A percentile compares a stretch with the other conserved stretches of the same genome.
phyloP scores from a whole-genome alignment of 2,888 invertebrate species.

The Mellilla xanthometata region DNA sequence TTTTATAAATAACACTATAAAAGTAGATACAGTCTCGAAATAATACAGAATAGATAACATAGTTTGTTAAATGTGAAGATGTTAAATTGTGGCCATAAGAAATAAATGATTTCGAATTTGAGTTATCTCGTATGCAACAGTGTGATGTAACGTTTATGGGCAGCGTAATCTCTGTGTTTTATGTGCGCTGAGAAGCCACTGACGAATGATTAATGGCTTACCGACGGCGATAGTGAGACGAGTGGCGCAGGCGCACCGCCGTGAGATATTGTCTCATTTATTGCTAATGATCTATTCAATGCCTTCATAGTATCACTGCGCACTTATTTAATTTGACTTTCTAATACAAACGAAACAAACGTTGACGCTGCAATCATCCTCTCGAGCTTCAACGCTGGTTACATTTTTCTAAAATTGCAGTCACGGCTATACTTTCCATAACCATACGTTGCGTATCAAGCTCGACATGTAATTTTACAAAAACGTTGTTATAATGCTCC shows the following conservation, averaged over 20 bases:
- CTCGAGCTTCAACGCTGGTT: constrained; percentile 28
- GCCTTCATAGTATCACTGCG: constrained; percentile 35
- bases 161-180: constrained; percentile 67
- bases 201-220: constrained; percentile 67
- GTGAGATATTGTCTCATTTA: constrained; percentile 75
- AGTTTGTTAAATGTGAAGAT: constrained; percentile 18
- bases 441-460: constrained; percentile 59
- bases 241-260: constrained; percentile 43
- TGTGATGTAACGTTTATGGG: constrained; percentile 63
- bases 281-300: constrained; percentile 74
- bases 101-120: constrained; percentile 48
- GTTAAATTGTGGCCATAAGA: constrained; percentile 22
- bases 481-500: constrained; percentile 69
- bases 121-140: constrained; percentile 43
- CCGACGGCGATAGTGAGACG: constrained; percentile 51
- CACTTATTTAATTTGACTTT: constrained; percentile 49
- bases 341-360: constrained; percentile 44
- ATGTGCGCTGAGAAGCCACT: constrained; percentile 58
- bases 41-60: neutral
- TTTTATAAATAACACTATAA: neutral
- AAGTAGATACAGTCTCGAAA: neutral
- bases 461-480: constrained; percentile 68
- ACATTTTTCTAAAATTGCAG: constrained; percentile 45
- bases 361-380: constrained; percentile 39
- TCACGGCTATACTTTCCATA: constrained; percentile 57